Percentiles rank a stretch among this genome's conserved stretches.
Evolutionary conservation across 2,888 invertebrate genomes (phyloP).

Genomic region (Athalia cordata): DNA sequence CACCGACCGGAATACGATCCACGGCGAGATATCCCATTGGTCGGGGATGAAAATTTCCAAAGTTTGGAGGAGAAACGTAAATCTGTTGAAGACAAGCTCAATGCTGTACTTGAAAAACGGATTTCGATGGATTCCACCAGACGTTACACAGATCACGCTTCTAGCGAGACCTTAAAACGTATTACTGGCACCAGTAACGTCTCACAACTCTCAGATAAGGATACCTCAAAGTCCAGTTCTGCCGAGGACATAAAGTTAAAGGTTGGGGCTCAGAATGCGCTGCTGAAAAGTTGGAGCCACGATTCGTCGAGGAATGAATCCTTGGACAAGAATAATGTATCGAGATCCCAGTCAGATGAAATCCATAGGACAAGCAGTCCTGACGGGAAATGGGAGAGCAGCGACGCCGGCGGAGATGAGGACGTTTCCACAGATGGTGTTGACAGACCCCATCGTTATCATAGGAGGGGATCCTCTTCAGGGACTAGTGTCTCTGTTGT

Average conservation of each 20-base stretch:
- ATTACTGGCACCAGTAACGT: conserved; percentile 50
- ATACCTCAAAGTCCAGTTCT: conserved; percentile 63
- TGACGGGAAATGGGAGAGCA: conserved; percentile 49
- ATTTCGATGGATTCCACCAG: conserved; percentile 64
- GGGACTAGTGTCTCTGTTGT: conserved; percentile 69
- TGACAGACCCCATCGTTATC: conserved; percentile 52
- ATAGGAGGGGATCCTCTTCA: conserved; percentile 59
- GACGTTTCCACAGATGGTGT: conserved; percentile 53
- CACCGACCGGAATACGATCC: conserved; percentile 45
- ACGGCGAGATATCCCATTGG: conserved; percentile 42
- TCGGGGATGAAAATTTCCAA: conserved; percentile 47
- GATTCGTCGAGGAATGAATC: conserved; percentile 67
- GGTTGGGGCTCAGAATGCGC: conserved; percentile 55
- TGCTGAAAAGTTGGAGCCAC: conserved; percentile 65
- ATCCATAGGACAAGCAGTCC: conserved; percentile 48
- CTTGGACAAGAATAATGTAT: conserved; percentile 63
- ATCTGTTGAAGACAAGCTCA: conserved; percentile 70
- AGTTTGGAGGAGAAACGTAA: conserved; percentile 69
- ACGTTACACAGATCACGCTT: conserved; percentile 56
- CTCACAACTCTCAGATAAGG: conserved; percentile 55
- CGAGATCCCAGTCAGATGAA: conserved; percentile 54
- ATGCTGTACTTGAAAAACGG: conserved; percentile 69
- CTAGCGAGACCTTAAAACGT: conserved; percentile 49
- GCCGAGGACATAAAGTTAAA: conserved; percentile 64
- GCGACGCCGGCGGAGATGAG: conserved; percentile 34